These are phyloP conservation scores for Rhinoraja longicauda DNA, from an alignment of 2,797 vertebrate genomes.

Conservation along the genomic window DNA sequence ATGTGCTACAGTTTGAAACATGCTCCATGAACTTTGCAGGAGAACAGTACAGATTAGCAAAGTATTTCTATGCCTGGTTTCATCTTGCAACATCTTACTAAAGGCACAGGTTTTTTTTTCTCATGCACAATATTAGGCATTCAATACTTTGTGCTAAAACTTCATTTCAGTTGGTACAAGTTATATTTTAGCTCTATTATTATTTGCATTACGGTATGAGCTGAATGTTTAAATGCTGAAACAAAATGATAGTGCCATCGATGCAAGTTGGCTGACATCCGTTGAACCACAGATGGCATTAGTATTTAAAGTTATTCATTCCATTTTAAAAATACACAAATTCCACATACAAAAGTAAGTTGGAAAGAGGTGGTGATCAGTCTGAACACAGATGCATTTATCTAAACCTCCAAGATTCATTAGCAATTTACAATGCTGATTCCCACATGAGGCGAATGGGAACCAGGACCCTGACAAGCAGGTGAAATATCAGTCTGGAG, in stretches of 20 bases:
- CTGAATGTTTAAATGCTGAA: conserved; percentile 8
- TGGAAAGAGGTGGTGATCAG: not conserved
- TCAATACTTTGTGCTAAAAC: not conserved
- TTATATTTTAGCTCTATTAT: not conserved
- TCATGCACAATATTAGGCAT: not conserved
- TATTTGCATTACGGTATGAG: not conserved
- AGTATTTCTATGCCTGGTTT: not conserved
- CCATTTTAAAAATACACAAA: not conserved
- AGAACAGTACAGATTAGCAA: not conserved
- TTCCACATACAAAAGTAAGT: not conserved
- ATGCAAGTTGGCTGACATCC: not conserved
- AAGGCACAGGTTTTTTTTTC: not conserved
- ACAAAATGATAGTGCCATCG: too few species aligned
- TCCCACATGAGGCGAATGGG: not conserved
- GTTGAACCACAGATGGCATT: not conserved
- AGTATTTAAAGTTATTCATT: not conserved
- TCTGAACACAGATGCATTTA: not conserved
- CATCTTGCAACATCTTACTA: not conserved
- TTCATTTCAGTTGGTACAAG: not conserved
- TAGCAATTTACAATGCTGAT: not conserved
- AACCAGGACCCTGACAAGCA: not conserved
- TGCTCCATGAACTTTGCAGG: not conserved
- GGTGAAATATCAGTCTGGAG: too few species aligned
- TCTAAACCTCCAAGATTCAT: not conserved
- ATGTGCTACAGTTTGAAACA: too few species aligned